Conservation (phyloP, 2,113 vertebrate species). For the Macrotis lagotis region DNA sequence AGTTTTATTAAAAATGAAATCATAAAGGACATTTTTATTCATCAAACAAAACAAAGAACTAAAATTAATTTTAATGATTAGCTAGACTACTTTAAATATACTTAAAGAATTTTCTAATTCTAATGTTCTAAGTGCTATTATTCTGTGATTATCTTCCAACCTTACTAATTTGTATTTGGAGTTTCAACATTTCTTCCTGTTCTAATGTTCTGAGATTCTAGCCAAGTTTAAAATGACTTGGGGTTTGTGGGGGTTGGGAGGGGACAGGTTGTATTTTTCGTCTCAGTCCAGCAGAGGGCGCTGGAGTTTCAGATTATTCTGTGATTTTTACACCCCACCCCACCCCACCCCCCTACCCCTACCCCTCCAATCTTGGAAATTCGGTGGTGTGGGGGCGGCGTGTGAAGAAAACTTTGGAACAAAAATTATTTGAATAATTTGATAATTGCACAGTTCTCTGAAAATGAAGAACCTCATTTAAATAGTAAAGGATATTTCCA, state of each 20-base stretch:
- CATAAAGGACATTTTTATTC: background rate
- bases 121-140: background rate
- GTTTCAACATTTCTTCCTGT: background rate
- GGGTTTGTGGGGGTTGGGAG: background rate
- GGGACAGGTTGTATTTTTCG: constrained; percentile 40
- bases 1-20: background rate
- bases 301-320: constrained; percentile 45
- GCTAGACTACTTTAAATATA: background rate
- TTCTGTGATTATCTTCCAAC: background rate
- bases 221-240: background rate
- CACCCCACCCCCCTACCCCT: no score
- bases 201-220: background rate
- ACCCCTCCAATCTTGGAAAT: background rate
- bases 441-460: background rate
- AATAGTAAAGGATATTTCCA: constrained; percentile 10
- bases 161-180: background rate
- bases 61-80: background rate
- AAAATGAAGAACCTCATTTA: constrained; percentile 18
- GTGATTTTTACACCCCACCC: background rate
- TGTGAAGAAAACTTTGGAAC: background rate
- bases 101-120: background rate
- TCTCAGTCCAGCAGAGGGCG: constrained; percentile 72
- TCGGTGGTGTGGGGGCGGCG: background rate
- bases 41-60: background rate
- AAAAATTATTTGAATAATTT: constrained; percentile 4